A percentile compares a stretch with the other conserved stretches of the same genome.
These are phyloP conservation scores for Leptinotarsa rubiginosa DNA, from an alignment of 2,888 invertebrate genomes.

Conservation along the genomic window DNA sequence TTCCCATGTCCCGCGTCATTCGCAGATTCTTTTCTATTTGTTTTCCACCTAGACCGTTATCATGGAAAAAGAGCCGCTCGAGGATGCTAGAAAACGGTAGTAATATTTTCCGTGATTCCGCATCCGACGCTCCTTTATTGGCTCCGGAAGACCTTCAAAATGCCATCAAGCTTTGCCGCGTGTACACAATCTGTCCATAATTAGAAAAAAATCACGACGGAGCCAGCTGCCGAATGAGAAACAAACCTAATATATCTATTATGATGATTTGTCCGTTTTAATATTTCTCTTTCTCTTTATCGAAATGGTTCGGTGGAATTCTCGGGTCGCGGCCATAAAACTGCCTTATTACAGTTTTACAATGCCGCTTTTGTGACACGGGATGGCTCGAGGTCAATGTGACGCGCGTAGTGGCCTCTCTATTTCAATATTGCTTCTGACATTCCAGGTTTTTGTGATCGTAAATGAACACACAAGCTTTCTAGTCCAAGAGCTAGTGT, in stretches of 20 bases:
- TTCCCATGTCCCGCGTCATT: not conserved
- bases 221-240: slow-evolving; percentile 50
- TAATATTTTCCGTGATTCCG: slow-evolving; percentile 49
- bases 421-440: slow-evolving; percentile 4
- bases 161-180: slow-evolving; percentile 54
- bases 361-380: slow-evolving; percentile 14
- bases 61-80: slow-evolving; percentile 17
- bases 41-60: slow-evolving; percentile 22
- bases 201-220: slow-evolving; percentile 54
- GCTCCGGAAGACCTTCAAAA: slow-evolving; percentile 58
- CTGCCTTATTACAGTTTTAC: slow-evolving; percentile 15
- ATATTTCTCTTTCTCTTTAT: slow-evolving; percentile 30
- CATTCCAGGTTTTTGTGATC: not conserved
- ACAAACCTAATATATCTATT: slow-evolving; percentile 44
- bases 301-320: slow-evolving; percentile 16
- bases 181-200: slow-evolving; percentile 57
- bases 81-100: slow-evolving; percentile 43
- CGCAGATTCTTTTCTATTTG: slow-evolving; percentile 18
- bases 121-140: slow-evolving; percentile 53
- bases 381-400: slow-evolving; percentile 3
- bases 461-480: slow-evolving; percentile 4
- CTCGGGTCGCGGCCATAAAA: not conserved
- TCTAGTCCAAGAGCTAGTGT: not conserved
- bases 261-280: slow-evolving; percentile 31
- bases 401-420: not conserved